Evolutionary conservation across 2,797 vertebrate species (phyloP).

Genomic region (Argyrosomus regius): DNA sequence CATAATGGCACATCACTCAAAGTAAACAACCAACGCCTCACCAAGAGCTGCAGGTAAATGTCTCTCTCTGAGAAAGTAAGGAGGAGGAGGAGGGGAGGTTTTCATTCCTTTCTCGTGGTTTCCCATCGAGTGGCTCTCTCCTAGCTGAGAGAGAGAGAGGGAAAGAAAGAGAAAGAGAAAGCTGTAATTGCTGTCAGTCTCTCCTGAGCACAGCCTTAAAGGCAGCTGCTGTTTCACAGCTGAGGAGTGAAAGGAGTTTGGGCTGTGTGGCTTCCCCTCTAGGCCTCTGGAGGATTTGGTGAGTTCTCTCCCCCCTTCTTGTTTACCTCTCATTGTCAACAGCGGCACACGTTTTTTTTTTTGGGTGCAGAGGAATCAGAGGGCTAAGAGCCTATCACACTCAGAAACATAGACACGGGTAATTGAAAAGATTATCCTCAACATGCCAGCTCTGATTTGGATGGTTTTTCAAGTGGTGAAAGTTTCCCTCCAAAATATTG

Average conservation of each 20-base stretch:
- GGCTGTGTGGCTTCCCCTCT: conserved; percentile 82
- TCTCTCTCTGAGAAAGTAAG: conserved; percentile 72
- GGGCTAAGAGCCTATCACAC: conserved; percentile 78
- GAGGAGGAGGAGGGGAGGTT: conserved; percentile 57
- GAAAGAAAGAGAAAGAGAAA: conserved; percentile 63
- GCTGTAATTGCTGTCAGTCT: conserved; percentile 91
- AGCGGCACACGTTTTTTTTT: conserved; percentile 57
- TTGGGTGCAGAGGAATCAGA: conserved; percentile 76
- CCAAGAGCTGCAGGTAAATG: conserved; percentile 80
- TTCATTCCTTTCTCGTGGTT: conserved; percentile 79
- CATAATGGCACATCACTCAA: conserved; percentile 85
- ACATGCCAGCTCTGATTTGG: conserved; percentile 82
- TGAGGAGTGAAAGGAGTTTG: conserved; percentile 78
- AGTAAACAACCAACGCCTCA: conserved; percentile 77
- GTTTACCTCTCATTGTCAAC: conserved; percentile 89
- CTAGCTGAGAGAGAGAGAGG: conserved; percentile 53
- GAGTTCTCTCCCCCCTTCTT: conserved; percentile 74
- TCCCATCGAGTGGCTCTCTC: conserved; percentile 80
- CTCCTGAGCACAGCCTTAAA: conserved; percentile 81
- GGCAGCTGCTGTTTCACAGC: conserved; percentile 76
- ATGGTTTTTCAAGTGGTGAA: conserved; percentile 76
- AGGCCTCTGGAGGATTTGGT: conserved; percentile 86
- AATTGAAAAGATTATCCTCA: conserved; percentile 88
- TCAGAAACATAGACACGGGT: conserved; percentile 79
- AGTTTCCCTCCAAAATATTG: conserved; percentile 74